Evolutionary conservation across 2,888 invertebrate species (phyloP), one percentile per base, ranked within the genome.

Genomic region (Megaustenia siamemsis): DNA sequence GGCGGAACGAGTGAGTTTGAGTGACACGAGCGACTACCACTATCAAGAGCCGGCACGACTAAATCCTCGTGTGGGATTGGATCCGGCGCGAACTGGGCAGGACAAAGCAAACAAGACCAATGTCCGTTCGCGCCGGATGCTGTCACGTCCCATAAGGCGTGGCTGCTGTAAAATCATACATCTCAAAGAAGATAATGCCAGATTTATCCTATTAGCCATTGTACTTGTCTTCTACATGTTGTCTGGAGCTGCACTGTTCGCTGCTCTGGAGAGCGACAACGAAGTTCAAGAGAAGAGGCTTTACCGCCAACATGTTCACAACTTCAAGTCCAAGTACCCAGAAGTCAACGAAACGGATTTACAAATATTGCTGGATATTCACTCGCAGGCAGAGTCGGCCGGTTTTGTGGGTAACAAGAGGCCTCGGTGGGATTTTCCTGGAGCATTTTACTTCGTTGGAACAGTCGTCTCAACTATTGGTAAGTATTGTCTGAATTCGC

Each of bases 391-490:
- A 6, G 90, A 92, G 71, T 94, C 95, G 0, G 94, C 95, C 0
- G 94, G 95, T 15, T 95, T 95, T n/a, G 93, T 95, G 53, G 94
- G 95, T 82, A 94, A 95, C 90, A 95, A 95, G 86, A 92, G 95
- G 81, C 94, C 95, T 8, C 93, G 95, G 40, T 96, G 96, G 96
- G 96, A 96, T 93, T 95, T 95, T 89, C 92, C 95, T 0, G 96
- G 96, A 63, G 95, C 96, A 69, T 95, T 96, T 92, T 96, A 96
- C 91, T 96, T 96, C 90, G 96, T 96, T 43, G 95, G 95, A 79
- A 96, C 96, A 43, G 96, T 96, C 87, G 96, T 96, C 38, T 96
- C 96, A 0, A 96, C 96, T 21, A 96, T 96, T 86, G 96, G 96
- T 96, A 93, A 94, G 94, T 73, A 15, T 4, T 45, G 4, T 91